A percentile compares a stretch with the other conserved stretches of the same genome.
Evolutionary conservation across 2,888 invertebrate species (phyloP).

Genomic region (Cyclophora albipunctata): DNA sequence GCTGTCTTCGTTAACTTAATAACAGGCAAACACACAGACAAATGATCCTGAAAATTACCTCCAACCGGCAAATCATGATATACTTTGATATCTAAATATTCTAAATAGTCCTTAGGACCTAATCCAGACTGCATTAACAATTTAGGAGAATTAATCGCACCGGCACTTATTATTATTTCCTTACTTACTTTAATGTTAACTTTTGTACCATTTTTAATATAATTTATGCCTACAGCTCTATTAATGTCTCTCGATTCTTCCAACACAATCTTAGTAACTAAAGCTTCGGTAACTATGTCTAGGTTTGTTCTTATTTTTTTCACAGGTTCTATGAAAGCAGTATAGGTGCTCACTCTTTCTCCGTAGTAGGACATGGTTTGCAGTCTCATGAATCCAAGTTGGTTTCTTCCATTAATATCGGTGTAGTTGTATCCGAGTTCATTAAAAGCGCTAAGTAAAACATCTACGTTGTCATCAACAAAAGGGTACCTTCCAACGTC

Average conservation of each 20-base stretch:
- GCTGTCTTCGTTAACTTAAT: constrained; percentile 52
- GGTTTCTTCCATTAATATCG: constrained; percentile 60
- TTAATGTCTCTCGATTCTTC: constrained; percentile 34
- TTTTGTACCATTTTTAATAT: constrained; percentile 60
- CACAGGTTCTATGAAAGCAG: constrained; percentile 62
- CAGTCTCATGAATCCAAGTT: constrained; percentile 63
- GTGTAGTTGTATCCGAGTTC: constrained; percentile 66
- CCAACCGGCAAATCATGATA: constrained; percentile 58
- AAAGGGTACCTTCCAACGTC: constrained; percentile 62
- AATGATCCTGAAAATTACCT: constrained; percentile 64
- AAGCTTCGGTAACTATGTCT: constrained; percentile 50
- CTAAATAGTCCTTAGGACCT: constrained; percentile 62
- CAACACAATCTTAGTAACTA: constrained; percentile 56
- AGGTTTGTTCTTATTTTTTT: constrained; percentile 53
- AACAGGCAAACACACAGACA: constrained; percentile 62
- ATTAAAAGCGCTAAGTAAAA: constrained; percentile 57
- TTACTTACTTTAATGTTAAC: constrained; percentile 39
- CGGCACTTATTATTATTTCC: constrained; percentile 61
- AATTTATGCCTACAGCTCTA: constrained; percentile 48
- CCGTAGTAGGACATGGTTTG: constrained; percentile 64
- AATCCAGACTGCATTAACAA: constrained; percentile 65
- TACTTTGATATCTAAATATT: constrained; percentile 54
- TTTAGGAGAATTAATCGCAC: constrained; percentile 63
- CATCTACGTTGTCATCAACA: constrained; percentile 62
- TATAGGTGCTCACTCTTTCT: constrained; percentile 62